These are phyloP conservation scores for Formicarius rufipectus DNA, from an alignment of 2,113 vertebrate genomes.

Conservation along the genomic window DNA sequence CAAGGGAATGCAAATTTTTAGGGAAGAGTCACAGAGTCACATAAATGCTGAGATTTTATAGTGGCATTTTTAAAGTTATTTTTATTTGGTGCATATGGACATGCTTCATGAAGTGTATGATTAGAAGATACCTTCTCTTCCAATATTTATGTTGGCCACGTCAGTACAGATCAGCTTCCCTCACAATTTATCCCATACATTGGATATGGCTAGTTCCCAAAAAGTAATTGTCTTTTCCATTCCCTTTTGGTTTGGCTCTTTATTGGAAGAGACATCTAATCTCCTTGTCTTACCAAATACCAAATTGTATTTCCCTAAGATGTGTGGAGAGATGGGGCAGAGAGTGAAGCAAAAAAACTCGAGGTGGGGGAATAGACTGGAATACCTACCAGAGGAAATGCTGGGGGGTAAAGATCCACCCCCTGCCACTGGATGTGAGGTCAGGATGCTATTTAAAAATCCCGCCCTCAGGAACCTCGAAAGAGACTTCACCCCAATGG, in stretches of 20 bases:
- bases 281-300: neutral
- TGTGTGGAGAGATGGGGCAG: neutral
- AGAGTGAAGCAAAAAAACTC: neutral
- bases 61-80: neutral
- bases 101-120: neutral
- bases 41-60: neutral
- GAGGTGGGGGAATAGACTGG: conserved; percentile 4
- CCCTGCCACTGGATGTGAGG: conserved; percentile 74
- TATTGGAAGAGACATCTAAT: neutral
- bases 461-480: conserved; percentile 81
- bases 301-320: neutral
- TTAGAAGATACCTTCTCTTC: neutral
- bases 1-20: neutral
- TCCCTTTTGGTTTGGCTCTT: neutral
- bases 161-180: neutral
- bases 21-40: neutral
- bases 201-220: neutral
- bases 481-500: conserved; percentile 79
- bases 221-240: neutral
- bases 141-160: neutral
- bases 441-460: conserved; percentile 79
- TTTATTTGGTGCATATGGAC: neutral
- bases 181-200: neutral
- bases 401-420: conserved; percentile 78
- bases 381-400: conserved; percentile 80